Base-by-base conservation (phyloP, 2,888 invertebrate species). In the Microplitis deprimator region DNA sequence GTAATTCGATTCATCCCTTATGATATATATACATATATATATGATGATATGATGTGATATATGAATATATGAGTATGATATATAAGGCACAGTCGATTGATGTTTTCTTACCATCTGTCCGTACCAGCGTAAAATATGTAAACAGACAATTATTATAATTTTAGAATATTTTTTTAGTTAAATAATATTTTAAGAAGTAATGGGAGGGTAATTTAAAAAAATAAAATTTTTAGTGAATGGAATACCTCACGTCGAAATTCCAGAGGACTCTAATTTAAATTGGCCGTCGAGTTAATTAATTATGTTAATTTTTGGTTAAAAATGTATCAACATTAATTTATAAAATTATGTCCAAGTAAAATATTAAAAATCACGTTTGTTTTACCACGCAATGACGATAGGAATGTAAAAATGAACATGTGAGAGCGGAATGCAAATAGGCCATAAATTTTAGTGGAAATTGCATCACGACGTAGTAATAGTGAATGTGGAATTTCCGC, bases 81-180 rank as follows among this genome's bases (percentile, higher is more conserved):
- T 62, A 77, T 29, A 79, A 78, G 65, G 77, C 82, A 85, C 83
- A 85, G 82, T 86, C 83, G 84, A 85, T 81, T 83, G 85, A 84
- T 84, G 85, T 83, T 81, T 86, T 89, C 89, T 89, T 89, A 89
- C 89, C 89, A 89, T 89, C 89, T 89, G 89, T 89, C 89, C 89
- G 83, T 85, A 88, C 64, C 88, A 87, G 88, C 89, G 85, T 84
- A 83, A 82, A 82, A 82, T 74, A 81, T 81, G 80, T 81, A 83
- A 83, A 85, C 84, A 85, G 79, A 84, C 82, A 84, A 82, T 73
- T 70, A 64, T 59, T 59, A 70, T 59, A 16, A 39, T 39, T 64
- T 74, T 77, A 74, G 59, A 70, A 70, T 38, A 67, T 40, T 65
- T 17, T 62, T 62, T 62, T 62, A n/a, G 7, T 17, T 62, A 8